Percentiles rank a stretch among this genome's conserved stretches.
Evolutionary conservation across 2,797 vertebrate genomes (phyloP).

Genomic region (Linurgus olivaceus): DNA sequence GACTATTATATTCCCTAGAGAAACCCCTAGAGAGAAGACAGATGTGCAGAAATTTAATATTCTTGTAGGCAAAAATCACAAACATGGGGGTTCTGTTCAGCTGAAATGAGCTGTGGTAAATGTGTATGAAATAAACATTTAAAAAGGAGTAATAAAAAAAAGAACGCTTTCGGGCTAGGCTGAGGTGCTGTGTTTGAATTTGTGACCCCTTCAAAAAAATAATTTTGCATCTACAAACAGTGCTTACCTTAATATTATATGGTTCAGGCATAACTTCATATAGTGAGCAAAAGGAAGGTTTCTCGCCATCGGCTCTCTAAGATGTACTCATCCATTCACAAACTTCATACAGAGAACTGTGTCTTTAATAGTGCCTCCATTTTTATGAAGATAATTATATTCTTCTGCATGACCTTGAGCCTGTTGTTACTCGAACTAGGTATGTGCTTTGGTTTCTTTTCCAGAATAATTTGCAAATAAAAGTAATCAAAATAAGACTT

Average conservation of each 20-base stretch:
- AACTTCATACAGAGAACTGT: neutral
- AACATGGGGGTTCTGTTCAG: constrained; percentile 15
- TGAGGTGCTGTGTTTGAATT: constrained; percentile 38
- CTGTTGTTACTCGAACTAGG: neutral
- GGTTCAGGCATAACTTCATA: neutral
- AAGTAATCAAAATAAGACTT: neutral
- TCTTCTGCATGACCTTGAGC: neutral
- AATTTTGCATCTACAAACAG: neutral
- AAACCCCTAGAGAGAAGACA: constrained; percentile 36
- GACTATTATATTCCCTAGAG: constrained; percentile 52
- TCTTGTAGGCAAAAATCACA: constrained; percentile 58
- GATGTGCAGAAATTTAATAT: constrained; percentile 57
- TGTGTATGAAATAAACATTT: constrained; percentile 37
- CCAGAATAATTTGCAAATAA: neutral
- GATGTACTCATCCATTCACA: neutral
- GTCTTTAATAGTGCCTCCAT: neutral
- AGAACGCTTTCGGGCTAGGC: neutral
- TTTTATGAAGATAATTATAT: neutral
- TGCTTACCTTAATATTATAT: neutral
- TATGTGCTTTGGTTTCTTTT: neutral
- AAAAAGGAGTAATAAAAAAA: constrained; percentile 15
- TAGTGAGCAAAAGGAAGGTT: neutral
- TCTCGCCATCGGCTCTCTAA: neutral
- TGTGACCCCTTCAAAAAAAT: constrained; percentile 8
- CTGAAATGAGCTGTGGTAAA: constrained; percentile 50